These are phyloP conservation scores for Brachypteracias leptosomus DNA, from an alignment of 2,113 vertebrate species.

Conservation along the genomic window DNA sequence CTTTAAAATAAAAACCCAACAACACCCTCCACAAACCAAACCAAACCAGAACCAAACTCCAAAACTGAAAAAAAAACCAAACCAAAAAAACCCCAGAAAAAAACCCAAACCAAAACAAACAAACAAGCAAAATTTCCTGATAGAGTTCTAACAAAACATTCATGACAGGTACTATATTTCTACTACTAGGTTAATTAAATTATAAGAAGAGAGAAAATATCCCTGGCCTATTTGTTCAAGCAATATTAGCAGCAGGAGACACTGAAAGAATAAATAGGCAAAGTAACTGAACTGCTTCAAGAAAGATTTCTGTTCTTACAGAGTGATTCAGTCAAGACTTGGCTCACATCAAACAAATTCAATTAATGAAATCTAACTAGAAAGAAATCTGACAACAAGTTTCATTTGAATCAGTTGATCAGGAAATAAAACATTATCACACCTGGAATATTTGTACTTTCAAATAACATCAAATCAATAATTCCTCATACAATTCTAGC, in stretches of 20 bases:
- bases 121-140: background rate
- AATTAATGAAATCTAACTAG: background rate
- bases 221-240: background rate
- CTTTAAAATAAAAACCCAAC: background rate
- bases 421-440: background rate
- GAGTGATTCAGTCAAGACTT: background rate
- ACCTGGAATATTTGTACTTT: background rate
- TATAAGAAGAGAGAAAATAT: background rate
- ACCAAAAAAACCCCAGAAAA: too few species aligned
- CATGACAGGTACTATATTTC: background rate
- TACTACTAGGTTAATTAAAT: background rate
- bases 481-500: background rate
- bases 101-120: background rate
- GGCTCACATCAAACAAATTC: background rate
- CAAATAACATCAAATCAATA: background rate
- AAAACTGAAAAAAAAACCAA: too few species aligned
- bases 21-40: background rate
- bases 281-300: background rate
- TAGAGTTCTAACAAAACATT: background rate
- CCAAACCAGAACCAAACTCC: too few species aligned
- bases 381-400: background rate
- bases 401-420: background rate
- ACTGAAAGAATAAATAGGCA: background rate
- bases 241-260: background rate
- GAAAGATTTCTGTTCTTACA: background rate